Base-by-base conservation (phyloP, 2,113 vertebrate species). In the Perca schrenkii region DNA sequence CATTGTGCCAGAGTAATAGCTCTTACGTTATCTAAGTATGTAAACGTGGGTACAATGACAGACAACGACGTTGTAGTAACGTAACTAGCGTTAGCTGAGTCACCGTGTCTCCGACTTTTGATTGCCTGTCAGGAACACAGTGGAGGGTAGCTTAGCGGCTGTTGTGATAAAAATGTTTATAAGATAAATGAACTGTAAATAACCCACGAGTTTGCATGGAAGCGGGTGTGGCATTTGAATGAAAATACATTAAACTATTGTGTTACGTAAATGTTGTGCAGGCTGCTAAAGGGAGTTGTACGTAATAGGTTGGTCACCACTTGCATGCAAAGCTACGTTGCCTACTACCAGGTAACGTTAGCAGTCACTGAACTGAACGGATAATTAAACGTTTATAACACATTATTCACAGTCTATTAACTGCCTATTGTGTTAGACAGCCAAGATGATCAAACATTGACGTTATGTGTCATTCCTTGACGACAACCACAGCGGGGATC, bases 81-180 rank as follows among this genome's bases (percentile, higher is more conserved):
- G 83, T 82, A 86, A 91, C 76, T 61, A 86, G 31, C 73, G 81
- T 83, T 86, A 82, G 90, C 92, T 92, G 86, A 90, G 91, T 88
- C 91, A 89, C 86, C 77, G 65, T 67, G 82, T 64, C 64, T 78
- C 53, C 74, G 67, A 89, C 86, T 79, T 85, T 56, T 90, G 85
- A 83, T 43, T 53, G 62, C 54, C 58, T 65, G 47, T 31, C 52
- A 67, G 43, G 62, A 54, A 17, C n/a, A 28, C 47, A 4, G 49
- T 17, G 31, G 34, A 54, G 40, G 21, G 46, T 19, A 64, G 70
- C 25, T 76, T 6, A 63, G 1, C 53, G 43, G 0, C 1, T 34
- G 56, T 52, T 64, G 17, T 5, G 8, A 34, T 49, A 11, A 34
- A 78, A 31, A 57, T 6, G 6, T 2, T 1, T 4, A 12, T 8